These are phyloP conservation scores for Pitta sordida DNA, from an alignment of 2,113 vertebrate species.

Conservation along the genomic window DNA sequence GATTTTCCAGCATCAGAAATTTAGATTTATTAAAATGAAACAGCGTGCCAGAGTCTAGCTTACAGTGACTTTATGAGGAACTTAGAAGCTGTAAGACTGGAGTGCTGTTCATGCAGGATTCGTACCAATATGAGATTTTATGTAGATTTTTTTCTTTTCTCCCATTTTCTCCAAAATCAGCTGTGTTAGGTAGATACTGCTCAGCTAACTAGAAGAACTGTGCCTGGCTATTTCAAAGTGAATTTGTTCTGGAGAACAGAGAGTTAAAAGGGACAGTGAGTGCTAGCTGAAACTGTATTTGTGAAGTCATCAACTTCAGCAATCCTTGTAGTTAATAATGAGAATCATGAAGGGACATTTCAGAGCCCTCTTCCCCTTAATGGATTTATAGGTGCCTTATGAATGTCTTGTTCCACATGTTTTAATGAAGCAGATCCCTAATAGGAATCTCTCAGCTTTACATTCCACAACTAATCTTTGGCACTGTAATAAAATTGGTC, in stretches of 20 bases:
- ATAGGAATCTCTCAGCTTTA: slow-evolving; percentile 47
- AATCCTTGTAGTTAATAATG: slow-evolving; percentile 25
- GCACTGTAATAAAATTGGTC: slow-evolving; percentile 50
- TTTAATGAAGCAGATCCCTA: slow-evolving; percentile 58
- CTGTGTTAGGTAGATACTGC: not conserved
- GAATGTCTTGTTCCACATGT: slow-evolving; percentile 54
- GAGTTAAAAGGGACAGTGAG: not conserved
- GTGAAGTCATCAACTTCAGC: not conserved
- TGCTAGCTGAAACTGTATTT: not conserved
- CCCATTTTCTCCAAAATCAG: not conserved
- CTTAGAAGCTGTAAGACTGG: not conserved
- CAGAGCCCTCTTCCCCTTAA: slow-evolving; percentile 35
- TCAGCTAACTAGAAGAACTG: not conserved
- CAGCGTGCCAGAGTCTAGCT: not conserved
- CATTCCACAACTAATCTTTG: slow-evolving; percentile 54
- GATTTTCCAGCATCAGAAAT: not conserved
- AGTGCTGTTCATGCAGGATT: not conserved
- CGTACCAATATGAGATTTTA: not conserved
- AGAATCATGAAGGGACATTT: slow-evolving; percentile 7
- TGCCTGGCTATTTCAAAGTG: not conserved
- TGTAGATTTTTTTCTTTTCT: not conserved
- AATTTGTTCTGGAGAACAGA: not conserved
- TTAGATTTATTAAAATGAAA: not conserved
- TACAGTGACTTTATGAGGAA: not conserved
- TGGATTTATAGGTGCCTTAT: slow-evolving; percentile 57